Evolutionary conservation across 2,113 vertebrate species (phyloP), one percentile per base, ranked within the genome.

Genomic region (Gila orcuttii): DNA sequence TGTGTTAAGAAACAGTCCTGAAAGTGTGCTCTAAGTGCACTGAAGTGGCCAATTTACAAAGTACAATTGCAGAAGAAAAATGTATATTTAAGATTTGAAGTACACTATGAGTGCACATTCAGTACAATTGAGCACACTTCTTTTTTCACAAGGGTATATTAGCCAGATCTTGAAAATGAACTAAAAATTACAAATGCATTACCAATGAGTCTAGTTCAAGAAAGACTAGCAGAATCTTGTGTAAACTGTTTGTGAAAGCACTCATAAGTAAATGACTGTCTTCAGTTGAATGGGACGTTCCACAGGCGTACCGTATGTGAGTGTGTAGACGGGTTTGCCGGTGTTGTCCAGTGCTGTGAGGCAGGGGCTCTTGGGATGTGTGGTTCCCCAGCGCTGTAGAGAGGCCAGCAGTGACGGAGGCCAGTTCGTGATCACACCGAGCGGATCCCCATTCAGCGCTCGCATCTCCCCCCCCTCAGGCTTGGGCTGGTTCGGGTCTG

Each of bases 401-500:
- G 96, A 96, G 3, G 96, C 95, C 89, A 97, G 92, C 87, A 99
- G 91, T 0, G 97, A 98, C 0, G 94, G 96, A 0, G 97, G 96
- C 96, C 97, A 96, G 79, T 95, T 94, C 50, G 93, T 92, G 52
- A 93, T 95, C 87, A 93, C 85, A 0, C 93, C 94, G 17, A 97
- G 89, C 12, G 95, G 95, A 7, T 98, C 97, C 21, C 97, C 97
- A 50, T 94, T 94, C 7, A 98, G 93, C 64, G 96, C 92, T 10
- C 91, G 94, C 92, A 95, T 96, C 87, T 95, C 95, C 36, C 93
- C 93, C 83, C 98, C 98, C 91, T 98, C 97, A 0, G 97, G 95
- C 92, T 96, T 97, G 23, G 97, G 98, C 93, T 98, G 98, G 91
- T 96, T 96, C 10, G 97, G 97, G 89, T 98, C 97, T 6, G 96